Evolutionary conservation across 2,888 invertebrate species (phyloP).

Genomic region (Bugula neritina): DNA sequence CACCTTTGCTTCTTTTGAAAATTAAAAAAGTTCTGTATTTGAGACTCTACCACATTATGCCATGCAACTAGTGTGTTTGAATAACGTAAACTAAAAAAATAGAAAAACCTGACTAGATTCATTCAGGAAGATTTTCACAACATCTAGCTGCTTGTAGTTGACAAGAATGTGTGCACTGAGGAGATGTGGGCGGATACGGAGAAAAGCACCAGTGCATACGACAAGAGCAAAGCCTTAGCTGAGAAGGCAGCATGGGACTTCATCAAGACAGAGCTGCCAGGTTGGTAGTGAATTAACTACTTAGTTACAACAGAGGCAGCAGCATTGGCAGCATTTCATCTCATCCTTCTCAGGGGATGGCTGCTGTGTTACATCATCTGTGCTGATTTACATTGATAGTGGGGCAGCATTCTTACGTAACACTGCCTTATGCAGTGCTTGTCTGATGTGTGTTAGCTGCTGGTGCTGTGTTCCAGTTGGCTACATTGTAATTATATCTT

Average conservation of each 20-base stretch:
- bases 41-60: too few species aligned
- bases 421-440: background rate
- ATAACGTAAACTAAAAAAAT: too few species aligned
- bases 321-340: background rate
- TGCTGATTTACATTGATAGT: background rate
- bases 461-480: background rate
- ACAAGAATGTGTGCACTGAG: slow-evolving; percentile 50
- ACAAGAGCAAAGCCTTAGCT: slow-evolving; percentile 56
- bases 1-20: too few species aligned
- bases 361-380: background rate
- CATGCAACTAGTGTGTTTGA: too few species aligned
- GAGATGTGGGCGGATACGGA: slow-evolving; percentile 54
- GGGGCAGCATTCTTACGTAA: background rate
- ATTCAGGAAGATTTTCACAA: too few species aligned
- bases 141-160: too few species aligned
- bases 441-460: background rate
- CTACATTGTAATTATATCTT: background rate
- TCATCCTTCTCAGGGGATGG: background rate
- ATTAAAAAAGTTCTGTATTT: too few species aligned
- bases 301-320: background rate
- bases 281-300: slow-evolving; percentile 32
- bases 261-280: slow-evolving; percentile 53
- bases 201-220: slow-evolving; percentile 42
- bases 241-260: slow-evolving; percentile 60
- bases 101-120: too few species aligned